Percentiles rank a stretch among this genome's conserved stretches.
These are phyloP conservation scores for Panurus biarmicus DNA, from an alignment of 2,113 vertebrate genomes.

Conservation along the genomic window DNA sequence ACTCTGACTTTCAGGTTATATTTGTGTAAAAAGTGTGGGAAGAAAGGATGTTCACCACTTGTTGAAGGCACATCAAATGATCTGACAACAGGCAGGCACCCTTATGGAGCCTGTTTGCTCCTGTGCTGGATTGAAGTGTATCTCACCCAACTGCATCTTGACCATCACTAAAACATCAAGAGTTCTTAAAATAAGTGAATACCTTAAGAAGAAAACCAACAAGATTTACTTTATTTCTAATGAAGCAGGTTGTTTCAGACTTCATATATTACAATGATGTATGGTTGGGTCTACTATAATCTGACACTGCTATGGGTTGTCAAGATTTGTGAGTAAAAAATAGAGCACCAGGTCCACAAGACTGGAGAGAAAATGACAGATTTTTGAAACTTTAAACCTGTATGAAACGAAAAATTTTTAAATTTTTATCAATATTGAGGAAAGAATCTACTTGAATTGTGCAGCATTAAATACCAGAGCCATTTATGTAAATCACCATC, in stretches of 20 bases:
- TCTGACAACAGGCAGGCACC: neutral
- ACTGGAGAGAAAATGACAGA: neutral
- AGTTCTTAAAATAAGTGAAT: neutral
- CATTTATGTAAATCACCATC: neutral
- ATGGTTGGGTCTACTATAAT: neutral
- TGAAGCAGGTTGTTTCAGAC: neutral
- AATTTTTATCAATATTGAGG: neutral
- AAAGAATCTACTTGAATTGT: neutral
- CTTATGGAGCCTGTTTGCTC: neutral
- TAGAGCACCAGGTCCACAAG: neutral
- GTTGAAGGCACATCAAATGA: neutral
- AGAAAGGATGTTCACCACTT: neutral
- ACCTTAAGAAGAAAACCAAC: neutral
- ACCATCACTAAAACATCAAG: neutral
- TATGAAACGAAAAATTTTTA: neutral
- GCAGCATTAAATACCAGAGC: neutral
- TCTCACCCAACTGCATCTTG: neutral
- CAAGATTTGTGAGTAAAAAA: neutral
- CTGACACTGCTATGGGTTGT: neutral
- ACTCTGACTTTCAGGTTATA: neutral
- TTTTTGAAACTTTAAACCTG: neutral
- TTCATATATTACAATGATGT: neutral
- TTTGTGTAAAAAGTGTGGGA: neutral
- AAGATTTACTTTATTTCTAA: neutral
- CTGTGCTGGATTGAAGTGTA: neutral